These are phyloP conservation scores for Atherix ibis DNA, from an alignment of 2,888 invertebrate genomes.

Conservation along the genomic window DNA sequence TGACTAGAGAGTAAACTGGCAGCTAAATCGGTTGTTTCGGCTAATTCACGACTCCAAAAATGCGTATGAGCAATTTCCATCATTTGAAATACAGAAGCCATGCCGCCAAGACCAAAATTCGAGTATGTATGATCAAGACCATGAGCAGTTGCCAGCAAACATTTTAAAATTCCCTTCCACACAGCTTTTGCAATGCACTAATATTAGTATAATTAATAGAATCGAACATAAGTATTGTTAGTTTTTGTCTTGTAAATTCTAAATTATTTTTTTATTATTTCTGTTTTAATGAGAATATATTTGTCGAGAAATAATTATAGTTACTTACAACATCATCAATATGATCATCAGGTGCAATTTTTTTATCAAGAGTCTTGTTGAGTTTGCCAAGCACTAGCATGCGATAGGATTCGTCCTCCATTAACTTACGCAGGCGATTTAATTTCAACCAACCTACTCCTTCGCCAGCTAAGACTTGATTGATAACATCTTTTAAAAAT, in stretches of 20 bases:
- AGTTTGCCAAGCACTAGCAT: slow-evolving; percentile 90
- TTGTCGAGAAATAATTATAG: neutral
- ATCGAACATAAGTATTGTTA: neutral
- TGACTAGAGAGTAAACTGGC: slow-evolving; percentile 31
- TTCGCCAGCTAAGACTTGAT: slow-evolving; percentile 29
- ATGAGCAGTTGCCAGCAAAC: slow-evolving; percentile 73
- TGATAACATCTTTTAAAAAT: slow-evolving; percentile 74
- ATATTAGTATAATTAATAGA: slow-evolving; percentile 1
- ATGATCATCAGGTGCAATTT: slow-evolving; percentile 88
- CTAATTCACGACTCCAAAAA: slow-evolving; percentile 82
- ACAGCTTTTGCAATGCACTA: slow-evolving; percentile 73
- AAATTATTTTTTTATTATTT: too few relatives aligned
- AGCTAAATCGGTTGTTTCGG: slow-evolving; percentile 37
- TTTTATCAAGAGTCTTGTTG: slow-evolving; percentile 82
- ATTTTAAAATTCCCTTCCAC: slow-evolving; percentile 94
- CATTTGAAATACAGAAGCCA: slow-evolving; percentile 92
- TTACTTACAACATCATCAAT: slow-evolving; percentile 88
- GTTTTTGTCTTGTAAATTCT: too few relatives aligned
- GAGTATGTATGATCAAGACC: slow-evolving; percentile 84
- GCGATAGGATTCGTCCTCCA: slow-evolving; percentile 98
- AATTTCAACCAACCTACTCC: slow-evolving; percentile 88
- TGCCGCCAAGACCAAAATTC: slow-evolving; percentile 90
- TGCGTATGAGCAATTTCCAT: slow-evolving; percentile 98
- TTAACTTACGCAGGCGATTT: slow-evolving; percentile 79
- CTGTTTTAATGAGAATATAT: neutral